Evolutionary conservation across 2,888 invertebrate species (phyloP).

Genomic region (Nematopogon swammerdamellus): DNA sequence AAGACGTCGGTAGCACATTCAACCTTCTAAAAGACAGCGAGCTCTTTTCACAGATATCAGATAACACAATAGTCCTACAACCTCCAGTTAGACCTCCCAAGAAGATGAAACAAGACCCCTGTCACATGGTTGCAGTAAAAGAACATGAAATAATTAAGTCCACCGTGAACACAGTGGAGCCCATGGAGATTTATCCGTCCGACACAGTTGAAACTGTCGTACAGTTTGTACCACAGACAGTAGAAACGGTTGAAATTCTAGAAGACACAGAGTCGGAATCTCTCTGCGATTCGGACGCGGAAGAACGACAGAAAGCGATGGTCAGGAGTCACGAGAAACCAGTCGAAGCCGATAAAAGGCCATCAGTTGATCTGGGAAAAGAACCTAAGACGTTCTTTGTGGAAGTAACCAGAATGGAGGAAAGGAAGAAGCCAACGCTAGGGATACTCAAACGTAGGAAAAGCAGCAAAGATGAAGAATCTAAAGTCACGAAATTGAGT

Average conservation of each 20-base stretch:
- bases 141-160: conserved; percentile 67
- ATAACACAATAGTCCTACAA: conserved; percentile 29
- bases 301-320: conserved; percentile 6
- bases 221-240: conserved; percentile 51
- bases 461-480: conserved; percentile 18
- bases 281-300: conserved; percentile 24
- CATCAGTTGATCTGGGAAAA: conserved; percentile 23
- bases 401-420: conserved; percentile 33
- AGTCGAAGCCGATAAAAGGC: conserved; percentile 11
- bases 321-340: conserved; percentile 7
- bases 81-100: conserved; percentile 14
- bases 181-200: conserved; percentile 42
- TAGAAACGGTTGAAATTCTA: conserved; percentile 52
- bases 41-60: conserved; percentile 66
- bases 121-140: conserved; percentile 65
- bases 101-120: conserved; percentile 21
- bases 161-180: conserved; percentile 43
- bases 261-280: conserved; percentile 49
- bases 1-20: conserved; percentile 59
- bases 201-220: conserved; percentile 51
- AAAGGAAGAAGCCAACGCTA: conserved; percentile 34
- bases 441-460: conserved; percentile 29
- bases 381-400: conserved; percentile 40
- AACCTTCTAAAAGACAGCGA: conserved; percentile 64
- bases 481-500: conserved; percentile 18